phyloP scores from a whole-genome alignment of 1,140 invertebrate species.

The Micrasema minimum region DNA sequence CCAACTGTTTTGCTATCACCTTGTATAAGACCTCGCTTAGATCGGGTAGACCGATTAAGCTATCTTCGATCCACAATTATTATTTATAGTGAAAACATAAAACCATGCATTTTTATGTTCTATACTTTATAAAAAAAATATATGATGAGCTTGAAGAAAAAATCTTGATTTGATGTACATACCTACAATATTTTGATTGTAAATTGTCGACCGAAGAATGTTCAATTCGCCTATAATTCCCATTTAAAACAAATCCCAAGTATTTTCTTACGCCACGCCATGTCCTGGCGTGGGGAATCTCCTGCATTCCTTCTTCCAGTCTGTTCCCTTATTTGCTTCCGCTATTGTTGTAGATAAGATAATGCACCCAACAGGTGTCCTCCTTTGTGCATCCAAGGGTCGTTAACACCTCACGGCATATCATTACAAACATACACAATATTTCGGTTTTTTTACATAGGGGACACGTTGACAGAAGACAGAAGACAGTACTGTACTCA shows the following conservation, averaged over 20 bases:
- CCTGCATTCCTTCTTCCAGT: constrained; percentile 5
- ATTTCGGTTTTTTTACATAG: constrained; percentile 27
- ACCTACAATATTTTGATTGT: too few species aligned
- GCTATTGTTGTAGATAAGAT: constrained; percentile 43
- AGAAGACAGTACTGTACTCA: constrained; percentile 14
- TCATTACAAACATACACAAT: constrained; percentile 5
- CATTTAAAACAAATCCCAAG: too few species aligned
- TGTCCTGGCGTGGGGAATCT: too few species aligned
- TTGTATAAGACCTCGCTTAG: neutral
- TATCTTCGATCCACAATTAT: too few species aligned
- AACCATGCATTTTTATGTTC: too few species aligned
- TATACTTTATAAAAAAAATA: too few species aligned
- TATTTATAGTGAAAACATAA: too few species aligned
- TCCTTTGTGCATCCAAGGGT: constrained; percentile 37
- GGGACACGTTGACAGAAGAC: constrained; percentile 10
- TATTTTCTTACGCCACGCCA: neutral
- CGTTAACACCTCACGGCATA: constrained; percentile 34
- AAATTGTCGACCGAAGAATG: too few species aligned
- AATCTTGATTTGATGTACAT: too few species aligned
- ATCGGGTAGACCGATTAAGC: too few species aligned
- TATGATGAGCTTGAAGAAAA: too few species aligned
- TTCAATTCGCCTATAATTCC: too few species aligned
- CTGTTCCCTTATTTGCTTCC: constrained; percentile 26
- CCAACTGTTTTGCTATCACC: neutral
- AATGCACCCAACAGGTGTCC: constrained; percentile 44